Evolutionary conservation across 1,140 invertebrate genomes (phyloP), one percentile per base, ranked within the genome.

Genomic region (Drosophila suzukii): DNA sequence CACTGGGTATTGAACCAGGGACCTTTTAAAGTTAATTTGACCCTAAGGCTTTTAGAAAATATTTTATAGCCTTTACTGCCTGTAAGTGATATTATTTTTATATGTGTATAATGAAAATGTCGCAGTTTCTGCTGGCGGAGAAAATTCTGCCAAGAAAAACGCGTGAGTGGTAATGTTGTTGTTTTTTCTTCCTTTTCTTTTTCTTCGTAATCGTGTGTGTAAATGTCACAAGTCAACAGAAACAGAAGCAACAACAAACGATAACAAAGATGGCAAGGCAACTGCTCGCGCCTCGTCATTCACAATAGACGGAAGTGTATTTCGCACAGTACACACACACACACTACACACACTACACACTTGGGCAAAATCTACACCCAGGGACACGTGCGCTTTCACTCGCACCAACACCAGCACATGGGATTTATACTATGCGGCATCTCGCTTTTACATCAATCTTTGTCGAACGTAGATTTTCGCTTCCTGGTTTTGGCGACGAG

Each of bases 231-330:
- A 86, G 76, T 86, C 79, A 82, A 82, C 57, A 81, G 65, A 70
- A 67, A 55, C 32, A 67, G 39, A 70, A 67, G 32, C 51, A 49
- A 57, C 66, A 81, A 72, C 66, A 79, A 77, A 78, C 82, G 78
- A 85, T 82, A 82, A 86, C 75, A 77, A 77, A 71, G 73, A 77
- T 77, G 74, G 58, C 56, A 51, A 55, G 46, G 63, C 65, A 68
- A 71, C 43, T 72, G 68, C 68, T 58, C 36, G 53, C 66, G 67
- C 67, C 65, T 58, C 65, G 67, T 62, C 63, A 80, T 83, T 88
- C 84, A 88, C 83, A 88, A 88, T 88, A 88, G 84, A 89, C 83
- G 83, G 83, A 88, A 88, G 83, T 81, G 65, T 83, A 79, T 73
- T 78, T 79, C 59, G 67, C 81, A 67, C 74, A 53, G 38, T 39